Base-by-base conservation (phyloP, 92 coral and sea anemone genomes). In the Metridium senile region DNA sequence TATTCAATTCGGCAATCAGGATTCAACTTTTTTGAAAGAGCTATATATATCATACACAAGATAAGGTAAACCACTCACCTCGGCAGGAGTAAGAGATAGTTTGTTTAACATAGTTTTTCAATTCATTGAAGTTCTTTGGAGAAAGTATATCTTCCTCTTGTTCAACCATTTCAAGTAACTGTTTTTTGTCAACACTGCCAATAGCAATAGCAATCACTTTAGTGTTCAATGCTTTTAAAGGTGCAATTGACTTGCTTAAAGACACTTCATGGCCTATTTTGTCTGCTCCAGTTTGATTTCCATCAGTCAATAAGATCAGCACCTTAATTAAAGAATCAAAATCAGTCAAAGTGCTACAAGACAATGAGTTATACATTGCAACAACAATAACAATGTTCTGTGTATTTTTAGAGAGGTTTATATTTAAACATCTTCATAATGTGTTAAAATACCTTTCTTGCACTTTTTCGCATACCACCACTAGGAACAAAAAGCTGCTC, bases 241-340 rank as follows among this genome's bases (percentile, higher is more conserved):
- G 97, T 43, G 79, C 28, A 25, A 92, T 46, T 28, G 97, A 92
- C 6, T 89, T 84, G 32, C 46, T 58, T 2, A 92, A 81, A 21
- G 87, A 87, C 1, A 57, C 58, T 33, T 77, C 83, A 32, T 72
- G 23, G 19, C 87, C 81, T 11, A 69, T 73, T 33, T n/a, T 58
- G 68, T 89, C 93, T 23, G 9, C 2, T 25, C 97, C 91, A 17
- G 97, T 92, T 52, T 92, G 97, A 64, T 92, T 92, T 18, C 97
- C 97, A 64, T 92, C 97, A 1, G 97, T 92, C 9, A 92, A 81
- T 4, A 92, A 57, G 30, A 92, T 89, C 86, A 86, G 57, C 23
- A 92, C 88, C 97, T 92, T n/a, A n/a, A 34, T n/a, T n/a, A n/a
- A n/a, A n/a, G n/a, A n/a, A n/a, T n/a, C n/a, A n/a, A n/a, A n/a